Evolutionary conservation across 2,113 vertebrate genomes (phyloP).

Genomic region (Solenodon paradoxus): DNA sequence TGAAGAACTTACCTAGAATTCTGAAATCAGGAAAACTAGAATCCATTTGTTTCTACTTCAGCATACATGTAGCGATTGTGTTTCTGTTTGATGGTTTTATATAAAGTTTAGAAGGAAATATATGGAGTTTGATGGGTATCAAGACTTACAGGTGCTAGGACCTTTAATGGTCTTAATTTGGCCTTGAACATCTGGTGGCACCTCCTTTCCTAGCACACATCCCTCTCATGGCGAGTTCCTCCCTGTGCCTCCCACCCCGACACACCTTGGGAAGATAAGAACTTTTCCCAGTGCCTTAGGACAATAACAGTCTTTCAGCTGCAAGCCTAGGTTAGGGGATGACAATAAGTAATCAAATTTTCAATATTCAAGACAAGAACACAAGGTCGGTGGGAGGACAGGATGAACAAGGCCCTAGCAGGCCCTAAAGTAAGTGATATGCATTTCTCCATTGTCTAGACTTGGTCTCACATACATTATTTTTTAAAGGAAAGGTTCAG

Average conservation of each 20-base stretch:
- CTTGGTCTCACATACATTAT: background rate
- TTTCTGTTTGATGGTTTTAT: background rate
- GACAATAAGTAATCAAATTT: background rate
- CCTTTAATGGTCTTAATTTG: background rate
- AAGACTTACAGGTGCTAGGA: background rate
- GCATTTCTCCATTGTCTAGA: background rate
- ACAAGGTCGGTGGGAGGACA: background rate
- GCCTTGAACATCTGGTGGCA: background rate
- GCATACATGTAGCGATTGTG: background rate
- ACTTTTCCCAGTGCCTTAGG: background rate
- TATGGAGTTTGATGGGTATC: background rate
- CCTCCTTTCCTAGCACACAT: background rate
- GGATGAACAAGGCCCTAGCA: background rate
- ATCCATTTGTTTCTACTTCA: background rate
- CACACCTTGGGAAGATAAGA: background rate
- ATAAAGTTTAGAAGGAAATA: background rate
- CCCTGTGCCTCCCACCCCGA: background rate
- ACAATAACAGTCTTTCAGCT: background rate
- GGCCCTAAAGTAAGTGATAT: background rate
- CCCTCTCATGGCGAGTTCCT: too few species aligned
- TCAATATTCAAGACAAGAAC: background rate
- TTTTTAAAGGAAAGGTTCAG: too few species aligned
- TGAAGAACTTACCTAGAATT: background rate
- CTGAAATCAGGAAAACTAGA: background rate
- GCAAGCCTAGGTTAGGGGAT: background rate